A percentile compares a stretch with the other conserved stretches of the same genome.
phyloP scores from a whole-genome alignment of 2,113 vertebrate species.

The Cyrtonyx montezumae region DNA sequence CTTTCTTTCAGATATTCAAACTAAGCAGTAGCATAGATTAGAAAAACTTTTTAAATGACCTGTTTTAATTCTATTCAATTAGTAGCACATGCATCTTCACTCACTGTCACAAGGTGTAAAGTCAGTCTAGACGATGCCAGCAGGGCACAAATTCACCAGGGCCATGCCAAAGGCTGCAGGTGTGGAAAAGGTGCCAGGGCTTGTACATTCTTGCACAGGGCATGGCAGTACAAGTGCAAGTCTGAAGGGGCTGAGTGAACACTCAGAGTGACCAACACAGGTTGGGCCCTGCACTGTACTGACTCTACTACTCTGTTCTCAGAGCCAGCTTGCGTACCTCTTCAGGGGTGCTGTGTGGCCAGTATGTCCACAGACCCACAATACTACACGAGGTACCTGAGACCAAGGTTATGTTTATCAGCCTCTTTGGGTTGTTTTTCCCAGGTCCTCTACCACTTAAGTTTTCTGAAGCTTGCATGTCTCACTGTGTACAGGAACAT shows the following conservation, averaged over 20 bases:
- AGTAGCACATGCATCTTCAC: neutral
- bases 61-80: neutral
- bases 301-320: neutral
- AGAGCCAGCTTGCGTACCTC: neutral
- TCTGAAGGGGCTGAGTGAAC: neutral
- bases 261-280: neutral
- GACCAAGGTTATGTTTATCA: neutral
- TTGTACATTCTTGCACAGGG: fast-evolving
- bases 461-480: neutral
- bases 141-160: neutral
- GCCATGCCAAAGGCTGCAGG: fast-evolving
- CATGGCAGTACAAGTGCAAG: fast-evolving
- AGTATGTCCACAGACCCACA: neutral
- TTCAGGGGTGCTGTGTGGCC: fast-evolving
- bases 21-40: slow-evolving; percentile 22
- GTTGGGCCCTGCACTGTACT: neutral
- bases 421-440: neutral
- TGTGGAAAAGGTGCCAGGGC: neutral
- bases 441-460: neutral
- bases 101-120: neutral
- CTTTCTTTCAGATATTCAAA: slow-evolving; percentile 38
- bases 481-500: neutral
- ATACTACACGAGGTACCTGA: neutral
- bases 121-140: neutral
- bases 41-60: neutral